Conservation (phyloP, 2,797 vertebrate species). For the Molossus alvarezi region DNA sequence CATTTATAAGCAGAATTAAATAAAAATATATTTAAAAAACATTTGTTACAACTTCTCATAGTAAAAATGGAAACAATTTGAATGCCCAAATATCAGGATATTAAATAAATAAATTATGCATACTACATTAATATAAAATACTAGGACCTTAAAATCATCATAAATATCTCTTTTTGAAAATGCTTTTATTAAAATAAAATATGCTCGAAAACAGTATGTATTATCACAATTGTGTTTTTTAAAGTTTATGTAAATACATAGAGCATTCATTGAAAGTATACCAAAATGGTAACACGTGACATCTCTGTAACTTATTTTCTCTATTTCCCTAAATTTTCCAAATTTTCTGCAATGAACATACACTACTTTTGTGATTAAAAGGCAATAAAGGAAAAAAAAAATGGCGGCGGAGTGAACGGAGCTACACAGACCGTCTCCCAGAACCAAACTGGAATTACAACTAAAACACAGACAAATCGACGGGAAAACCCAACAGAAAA, state of each 20-base stretch:
- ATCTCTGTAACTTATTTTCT: not conserved
- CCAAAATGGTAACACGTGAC: not conserved
- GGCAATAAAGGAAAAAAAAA: no score
- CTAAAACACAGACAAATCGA: no score
- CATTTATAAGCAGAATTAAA: not conserved
- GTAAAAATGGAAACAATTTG: not conserved
- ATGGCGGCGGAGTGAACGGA: no score
- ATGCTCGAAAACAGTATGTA: not conserved
- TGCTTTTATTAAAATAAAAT: not conserved
- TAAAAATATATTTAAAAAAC: not conserved
- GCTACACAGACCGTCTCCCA: no score
- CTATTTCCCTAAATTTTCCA: not conserved
- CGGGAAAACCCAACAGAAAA: no score
- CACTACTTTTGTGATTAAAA: not conserved
- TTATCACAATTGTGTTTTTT: not conserved
- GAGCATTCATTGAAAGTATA: not conserved
- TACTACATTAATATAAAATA: not conserved
- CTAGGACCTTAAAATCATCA: not conserved
- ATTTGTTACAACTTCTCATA: not conserved
- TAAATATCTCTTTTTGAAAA: not conserved
- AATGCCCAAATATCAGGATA: not conserved
- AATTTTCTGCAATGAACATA: not conserved
- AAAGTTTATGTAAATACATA: not conserved
- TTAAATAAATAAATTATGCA: not conserved
- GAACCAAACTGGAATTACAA: no score